Percentiles rank a stretch among this genome's conserved stretches.
phyloP scores from a whole-genome alignment of 1,140 invertebrate genomes.

The Lutraria rhynchaena region DNA sequence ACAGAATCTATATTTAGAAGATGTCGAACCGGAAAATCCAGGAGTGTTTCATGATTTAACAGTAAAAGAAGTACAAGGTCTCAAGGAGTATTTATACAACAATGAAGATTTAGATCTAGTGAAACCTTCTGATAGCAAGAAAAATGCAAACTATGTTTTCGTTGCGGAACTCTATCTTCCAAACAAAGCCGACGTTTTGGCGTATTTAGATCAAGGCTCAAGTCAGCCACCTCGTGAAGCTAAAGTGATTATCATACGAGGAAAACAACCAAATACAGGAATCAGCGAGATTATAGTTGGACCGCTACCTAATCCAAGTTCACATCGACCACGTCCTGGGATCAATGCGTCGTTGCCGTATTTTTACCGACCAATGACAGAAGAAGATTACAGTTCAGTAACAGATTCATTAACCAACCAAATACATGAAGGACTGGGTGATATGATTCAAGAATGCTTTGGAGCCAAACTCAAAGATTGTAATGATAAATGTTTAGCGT shows the following conservation, averaged over 20 bases:
- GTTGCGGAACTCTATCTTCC: constrained; percentile 58
- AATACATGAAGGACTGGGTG: constrained; percentile 54
- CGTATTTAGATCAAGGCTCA: constrained; percentile 56
- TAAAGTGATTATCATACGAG: constrained; percentile 65
- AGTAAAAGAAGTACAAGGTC: constrained; percentile 34
- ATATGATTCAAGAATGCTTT: constrained; percentile 60
- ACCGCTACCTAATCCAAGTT: constrained; percentile 58
- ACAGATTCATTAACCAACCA: constrained; percentile 29
- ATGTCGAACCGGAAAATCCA: constrained; percentile 37
- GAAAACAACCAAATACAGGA: constrained; percentile 51
- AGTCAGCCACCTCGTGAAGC: constrained; percentile 68
- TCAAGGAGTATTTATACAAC: constrained; percentile 51
- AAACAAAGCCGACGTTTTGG: constrained; percentile 60
- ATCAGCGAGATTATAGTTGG: constrained; percentile 74
- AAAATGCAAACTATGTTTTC: constrained; percentile 56
- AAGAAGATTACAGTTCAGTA: constrained; percentile 49
- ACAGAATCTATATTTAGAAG: not conserved
- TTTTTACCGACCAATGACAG: constrained; percentile 60
- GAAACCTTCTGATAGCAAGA: not conserved
- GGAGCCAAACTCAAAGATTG: constrained; percentile 64
- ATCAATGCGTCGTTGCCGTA: constrained; percentile 61
- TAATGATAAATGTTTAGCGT: constrained; percentile 57
- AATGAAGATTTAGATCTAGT: constrained; percentile 46
- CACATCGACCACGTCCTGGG: constrained; percentile 56
- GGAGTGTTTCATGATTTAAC: constrained; percentile 56